Evolutionary conservation across 2,113 vertebrate genomes (phyloP).

Genomic region (Phrynosoma blainvillii): DNA sequence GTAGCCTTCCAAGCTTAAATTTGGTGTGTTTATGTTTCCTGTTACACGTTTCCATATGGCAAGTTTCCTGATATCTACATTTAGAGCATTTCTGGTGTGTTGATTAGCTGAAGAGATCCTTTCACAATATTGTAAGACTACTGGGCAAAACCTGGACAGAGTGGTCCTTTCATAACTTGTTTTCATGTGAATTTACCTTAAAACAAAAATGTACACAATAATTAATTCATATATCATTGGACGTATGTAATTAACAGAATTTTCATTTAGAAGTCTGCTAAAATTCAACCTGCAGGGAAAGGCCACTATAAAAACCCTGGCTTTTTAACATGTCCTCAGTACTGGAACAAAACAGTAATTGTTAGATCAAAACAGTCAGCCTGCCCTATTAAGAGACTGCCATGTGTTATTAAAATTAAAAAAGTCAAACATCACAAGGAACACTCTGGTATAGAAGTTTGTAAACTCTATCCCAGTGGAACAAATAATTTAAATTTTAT

Average conservation of each 20-base stretch:
- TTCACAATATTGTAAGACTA: background rate
- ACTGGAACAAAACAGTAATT: slow-evolving; percentile 60
- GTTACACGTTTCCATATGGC: too few relatives aligned
- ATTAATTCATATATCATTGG: slow-evolving; percentile 48
- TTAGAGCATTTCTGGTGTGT: background rate
- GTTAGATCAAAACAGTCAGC: slow-evolving; percentile 55
- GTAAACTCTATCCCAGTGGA: slow-evolving; percentile 30
- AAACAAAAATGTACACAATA: background rate
- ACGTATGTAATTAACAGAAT: slow-evolving; percentile 27
- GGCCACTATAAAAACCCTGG: slow-evolving; percentile 56
- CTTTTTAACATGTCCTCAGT: slow-evolving; percentile 37
- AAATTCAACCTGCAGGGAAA: slow-evolving; percentile 55
- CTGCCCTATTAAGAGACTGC: slow-evolving; percentile 56
- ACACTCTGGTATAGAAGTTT: slow-evolving; percentile 45
- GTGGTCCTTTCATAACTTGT: too few relatives aligned
- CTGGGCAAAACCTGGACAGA: too few relatives aligned
- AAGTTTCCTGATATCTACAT: background rate
- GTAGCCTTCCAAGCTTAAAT: too few relatives aligned
- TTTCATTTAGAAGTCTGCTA: slow-evolving; percentile 62
- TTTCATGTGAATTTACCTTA: too few relatives aligned
- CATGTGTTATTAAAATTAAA: slow-evolving; percentile 54
- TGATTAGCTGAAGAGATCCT: background rate
- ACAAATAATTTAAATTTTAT: slow-evolving; percentile 48
- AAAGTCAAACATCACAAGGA: slow-evolving; percentile 23
- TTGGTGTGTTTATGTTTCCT: too few relatives aligned